phyloP scores from a whole-genome alignment of 1,140 invertebrate genomes.

The Drosophila sp. region DNA sequence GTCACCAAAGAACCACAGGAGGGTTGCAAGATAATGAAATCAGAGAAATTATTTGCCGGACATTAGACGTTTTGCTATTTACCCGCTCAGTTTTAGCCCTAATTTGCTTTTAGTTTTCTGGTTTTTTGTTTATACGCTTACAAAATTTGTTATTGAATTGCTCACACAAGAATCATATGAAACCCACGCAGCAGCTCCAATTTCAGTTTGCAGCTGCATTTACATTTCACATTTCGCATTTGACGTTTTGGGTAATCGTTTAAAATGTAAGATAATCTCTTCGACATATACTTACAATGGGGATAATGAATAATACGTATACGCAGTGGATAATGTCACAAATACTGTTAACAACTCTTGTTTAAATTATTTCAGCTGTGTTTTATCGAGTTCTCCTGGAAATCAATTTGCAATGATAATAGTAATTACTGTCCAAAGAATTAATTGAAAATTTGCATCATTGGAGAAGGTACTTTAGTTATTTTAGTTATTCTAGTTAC shows the following conservation, averaged over 20 bases:
- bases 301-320: constrained; percentile 26
- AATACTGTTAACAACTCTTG: neutral
- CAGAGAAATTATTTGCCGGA: constrained; percentile 10
- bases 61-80: constrained; percentile 4
- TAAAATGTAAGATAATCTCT: constrained; percentile 66
- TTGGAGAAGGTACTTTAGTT: no score
- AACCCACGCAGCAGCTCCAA: neutral
- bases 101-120: constrained; percentile 7
- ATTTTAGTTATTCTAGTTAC: no score
- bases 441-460: neutral
- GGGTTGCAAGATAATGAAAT: constrained; percentile 50
- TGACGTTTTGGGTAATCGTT: constrained; percentile 47
- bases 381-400: neutral
- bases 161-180: neutral
- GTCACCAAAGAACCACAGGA: constrained; percentile 20
- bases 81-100: constrained; percentile 5
- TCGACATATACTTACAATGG: constrained; percentile 1
- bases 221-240: constrained; percentile 46
- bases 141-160: neutral
- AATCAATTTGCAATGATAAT: neutral
- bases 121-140: neutral
- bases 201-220: constrained; percentile 64
- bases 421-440: neutral
- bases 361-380: neutral
- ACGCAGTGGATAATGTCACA: neutral